phyloP scores from a whole-genome alignment of 30 jellyfish, hydroid and myxozoan species.

The Haliclystus octoradiatus region DNA sequence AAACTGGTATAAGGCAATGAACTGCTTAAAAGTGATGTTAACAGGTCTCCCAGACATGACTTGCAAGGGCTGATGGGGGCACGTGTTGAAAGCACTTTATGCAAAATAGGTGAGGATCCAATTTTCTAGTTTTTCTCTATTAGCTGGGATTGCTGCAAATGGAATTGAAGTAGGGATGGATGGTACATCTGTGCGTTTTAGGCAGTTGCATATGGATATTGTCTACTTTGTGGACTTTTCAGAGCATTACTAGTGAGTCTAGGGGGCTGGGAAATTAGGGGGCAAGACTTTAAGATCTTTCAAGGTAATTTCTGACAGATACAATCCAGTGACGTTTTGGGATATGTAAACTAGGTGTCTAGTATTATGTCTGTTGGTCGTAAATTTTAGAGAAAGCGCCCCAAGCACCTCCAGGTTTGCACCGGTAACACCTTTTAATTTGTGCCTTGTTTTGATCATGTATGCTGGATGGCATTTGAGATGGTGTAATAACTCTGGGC shows the following conservation, averaged over 20 bases:
- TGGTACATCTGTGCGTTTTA: background rate
- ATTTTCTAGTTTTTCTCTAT: background rate
- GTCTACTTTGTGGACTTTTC: background rate
- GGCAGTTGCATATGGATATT: constrained; percentile 6
- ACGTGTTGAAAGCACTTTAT: constrained; percentile 16
- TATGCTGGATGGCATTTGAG: constrained; percentile 1
- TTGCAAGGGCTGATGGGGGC: constrained; percentile 21
- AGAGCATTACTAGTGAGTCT: background rate
- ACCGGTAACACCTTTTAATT: constrained; percentile 4
- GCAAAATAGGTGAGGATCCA: constrained; percentile 17
- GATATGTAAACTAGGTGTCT: constrained; percentile 13
- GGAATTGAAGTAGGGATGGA: background rate
- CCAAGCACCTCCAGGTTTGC: constrained; percentile 12
- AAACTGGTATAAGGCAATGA: constrained; percentile 13
- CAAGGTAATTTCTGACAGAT: constrained; percentile 9
- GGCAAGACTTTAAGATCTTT: constrained; percentile 13
- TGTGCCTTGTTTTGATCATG: constrained; percentile 11
- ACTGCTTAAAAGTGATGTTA: background rate
- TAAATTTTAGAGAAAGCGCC: constrained; percentile 5
- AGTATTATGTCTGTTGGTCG: background rate
- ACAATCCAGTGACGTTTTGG: background rate
- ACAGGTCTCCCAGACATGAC: constrained; percentile 29
- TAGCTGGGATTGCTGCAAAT: background rate
- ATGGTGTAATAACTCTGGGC: constrained; percentile 3
- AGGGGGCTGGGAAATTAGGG: constrained; percentile 9